Percentiles rank a stretch among this genome's conserved stretches.
Conservation (phyloP, 2,888 invertebrate genomes). For the Diadegma fenestrale region DNA sequence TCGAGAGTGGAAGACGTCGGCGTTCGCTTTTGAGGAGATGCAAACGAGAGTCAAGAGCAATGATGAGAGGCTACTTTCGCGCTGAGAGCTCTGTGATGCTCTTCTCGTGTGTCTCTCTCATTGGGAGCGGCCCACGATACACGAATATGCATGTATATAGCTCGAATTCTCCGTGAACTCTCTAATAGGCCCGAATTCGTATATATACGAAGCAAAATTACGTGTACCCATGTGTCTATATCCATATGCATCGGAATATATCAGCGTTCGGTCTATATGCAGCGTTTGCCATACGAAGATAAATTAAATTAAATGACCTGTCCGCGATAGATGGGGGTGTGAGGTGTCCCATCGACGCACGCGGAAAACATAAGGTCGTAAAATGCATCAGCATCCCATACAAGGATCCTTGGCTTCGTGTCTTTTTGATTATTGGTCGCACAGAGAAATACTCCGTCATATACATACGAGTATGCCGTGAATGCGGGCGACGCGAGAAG, state of each 20-base stretch:
- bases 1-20: constrained; percentile 23
- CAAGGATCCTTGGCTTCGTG: neutral
- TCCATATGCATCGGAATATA: neutral
- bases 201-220: neutral
- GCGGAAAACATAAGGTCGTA: neutral
- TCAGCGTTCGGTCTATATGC: neutral
- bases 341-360: constrained; percentile 31
- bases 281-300: neutral
- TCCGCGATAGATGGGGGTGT: constrained; percentile 33
- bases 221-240: neutral
- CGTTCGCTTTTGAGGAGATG: constrained; percentile 46
- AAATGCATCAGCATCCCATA: neutral
- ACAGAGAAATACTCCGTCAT: neutral
- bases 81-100: constrained; percentile 1
- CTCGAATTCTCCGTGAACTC: neutral
- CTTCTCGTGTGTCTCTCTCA: constrained; percentile 17
- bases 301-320: constrained; percentile 74
- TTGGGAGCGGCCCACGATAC: neutral
- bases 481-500: neutral
- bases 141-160: neutral
- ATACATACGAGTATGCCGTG: neutral
- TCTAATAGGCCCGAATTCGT: constrained; percentile 19
- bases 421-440: neutral
- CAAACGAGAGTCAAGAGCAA: constrained; percentile 56
- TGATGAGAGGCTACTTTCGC: constrained; percentile 34